Base-by-base conservation (phyloP, 2,888 invertebrate species). In the Calameuta pallipes region DNA sequence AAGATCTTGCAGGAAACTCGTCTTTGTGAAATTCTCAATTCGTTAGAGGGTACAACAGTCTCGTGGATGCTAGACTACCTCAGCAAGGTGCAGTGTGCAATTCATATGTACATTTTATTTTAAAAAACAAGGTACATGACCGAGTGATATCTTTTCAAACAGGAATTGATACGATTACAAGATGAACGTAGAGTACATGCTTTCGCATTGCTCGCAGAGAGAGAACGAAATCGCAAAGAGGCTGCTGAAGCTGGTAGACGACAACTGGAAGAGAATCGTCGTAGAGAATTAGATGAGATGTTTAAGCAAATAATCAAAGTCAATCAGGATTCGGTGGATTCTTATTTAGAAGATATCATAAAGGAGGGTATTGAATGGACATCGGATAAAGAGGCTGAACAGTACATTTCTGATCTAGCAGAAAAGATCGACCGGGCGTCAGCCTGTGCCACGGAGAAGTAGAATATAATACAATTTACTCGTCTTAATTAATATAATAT, bases 151-250 rank as follows among this genome's bases (percentile, higher is more conserved):
- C 4, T 56, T 23, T 56, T 23, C 23, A 23, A 74, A 73, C 96
- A 97, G 89, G 97, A 98, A 91, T 92, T 97, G 82, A 90, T 94
- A 15, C 93, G 97, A 15, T 92, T 98, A 1, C 93, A 95, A 81
- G 96, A 96, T 84, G 97, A 97, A 89, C 93, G 97, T 11, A 93
- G 95, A 79, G 94, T 96, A 23, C 97, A 97, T 85, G 96, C 97
- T 0, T 94, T 96, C 88, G 94, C 95, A 36, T 92, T 97, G 83
- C 91, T 97, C 69, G 96, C 96, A 0, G 96, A 97, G 86, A 93
- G 96, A 41, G 96, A 97, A 85, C 93, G 97, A 82, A 92, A 94
- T 82, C 94, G 94, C 88, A 93, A 96, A 0, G 97, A 97, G 90
- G 96, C 97, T 0, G 95, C 94, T 12, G 97, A 97, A 90, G 95